Conservation (phyloP, 2,888 invertebrate genomes). For the Cerastis rubricosa region DNA sequence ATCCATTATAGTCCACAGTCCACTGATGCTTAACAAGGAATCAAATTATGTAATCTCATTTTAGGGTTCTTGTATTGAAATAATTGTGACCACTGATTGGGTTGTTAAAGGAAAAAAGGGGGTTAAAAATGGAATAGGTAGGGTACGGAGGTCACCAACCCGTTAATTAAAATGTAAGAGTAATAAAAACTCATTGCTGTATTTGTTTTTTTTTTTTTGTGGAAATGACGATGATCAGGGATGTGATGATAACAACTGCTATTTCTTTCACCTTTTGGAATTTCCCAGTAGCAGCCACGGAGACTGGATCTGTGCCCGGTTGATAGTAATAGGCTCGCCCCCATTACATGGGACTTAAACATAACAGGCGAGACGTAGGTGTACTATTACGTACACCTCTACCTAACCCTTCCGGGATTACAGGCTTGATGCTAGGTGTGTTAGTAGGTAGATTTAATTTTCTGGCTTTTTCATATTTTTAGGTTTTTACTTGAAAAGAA, state of each 20-base stretch:
- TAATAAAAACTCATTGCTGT: neutral
- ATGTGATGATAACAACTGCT: too few species aligned
- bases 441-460: neutral
- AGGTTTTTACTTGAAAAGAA: neutral
- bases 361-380: neutral
- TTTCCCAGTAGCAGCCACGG: neutral
- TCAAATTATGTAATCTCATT: conserved; percentile 64
- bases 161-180: neutral
- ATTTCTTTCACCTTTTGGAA: neutral
- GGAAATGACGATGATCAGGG: neutral
- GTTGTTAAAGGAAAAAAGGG: conserved; percentile 24
- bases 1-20: conserved; percentile 61
- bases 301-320: neutral
- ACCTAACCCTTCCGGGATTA: neutral
- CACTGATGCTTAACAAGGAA: conserved; percentile 55
- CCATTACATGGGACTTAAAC: neutral
- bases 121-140: conserved; percentile 6
- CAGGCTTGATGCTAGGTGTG: neutral
- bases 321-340: neutral
- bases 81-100: conserved; percentile 50
- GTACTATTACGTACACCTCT: neutral
- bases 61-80: conserved; percentile 47
- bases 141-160: conserved; percentile 12
- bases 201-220: neutral
- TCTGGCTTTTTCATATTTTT: neutral